phyloP scores from a whole-genome alignment of 2,888 invertebrate species.

The Drosophila borealis region DNA sequence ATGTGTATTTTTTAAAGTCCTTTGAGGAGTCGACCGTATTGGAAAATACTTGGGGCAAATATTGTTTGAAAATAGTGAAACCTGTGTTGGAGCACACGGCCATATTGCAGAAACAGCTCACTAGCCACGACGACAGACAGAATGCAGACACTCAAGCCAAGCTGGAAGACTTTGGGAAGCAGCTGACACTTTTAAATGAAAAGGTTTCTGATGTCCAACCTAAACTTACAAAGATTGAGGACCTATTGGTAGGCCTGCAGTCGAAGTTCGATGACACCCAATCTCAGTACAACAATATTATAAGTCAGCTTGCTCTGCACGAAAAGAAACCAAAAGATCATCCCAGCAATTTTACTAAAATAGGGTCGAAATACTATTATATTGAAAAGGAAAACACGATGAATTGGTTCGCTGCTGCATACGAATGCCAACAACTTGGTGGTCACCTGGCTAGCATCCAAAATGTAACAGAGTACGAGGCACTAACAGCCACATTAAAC shows the following conservation, averaged over 20 bases:
- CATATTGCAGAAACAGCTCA: not conserved
- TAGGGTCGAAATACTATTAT: not conserved
- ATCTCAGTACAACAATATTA: too few species aligned
- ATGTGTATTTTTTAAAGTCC: not conserved
- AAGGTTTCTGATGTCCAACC: not conserved
- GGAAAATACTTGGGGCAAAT: constrained; percentile 19
- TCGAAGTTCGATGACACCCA: not conserved
- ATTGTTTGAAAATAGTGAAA: constrained; percentile 4
- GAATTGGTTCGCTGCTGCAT: not conserved
- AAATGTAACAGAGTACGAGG: not conserved
- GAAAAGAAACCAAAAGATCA: not conserved
- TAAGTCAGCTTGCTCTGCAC: not conserved
- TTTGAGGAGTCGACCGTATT: not conserved
- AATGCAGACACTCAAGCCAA: not conserved
- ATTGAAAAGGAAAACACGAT: not conserved
- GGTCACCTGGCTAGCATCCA: not conserved
- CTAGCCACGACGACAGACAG: not conserved
- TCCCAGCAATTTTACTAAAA: not conserved
- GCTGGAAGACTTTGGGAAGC: not conserved
- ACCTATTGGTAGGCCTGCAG: not conserved
- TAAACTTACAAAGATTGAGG: not conserved
- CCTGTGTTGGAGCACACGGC: not conserved
- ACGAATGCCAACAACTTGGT: not conserved
- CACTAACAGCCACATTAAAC: not conserved
- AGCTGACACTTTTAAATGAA: not conserved